Evolutionary conservation across 2,113 vertebrate species (phyloP).

Genomic region (Pitta sordida): DNA sequence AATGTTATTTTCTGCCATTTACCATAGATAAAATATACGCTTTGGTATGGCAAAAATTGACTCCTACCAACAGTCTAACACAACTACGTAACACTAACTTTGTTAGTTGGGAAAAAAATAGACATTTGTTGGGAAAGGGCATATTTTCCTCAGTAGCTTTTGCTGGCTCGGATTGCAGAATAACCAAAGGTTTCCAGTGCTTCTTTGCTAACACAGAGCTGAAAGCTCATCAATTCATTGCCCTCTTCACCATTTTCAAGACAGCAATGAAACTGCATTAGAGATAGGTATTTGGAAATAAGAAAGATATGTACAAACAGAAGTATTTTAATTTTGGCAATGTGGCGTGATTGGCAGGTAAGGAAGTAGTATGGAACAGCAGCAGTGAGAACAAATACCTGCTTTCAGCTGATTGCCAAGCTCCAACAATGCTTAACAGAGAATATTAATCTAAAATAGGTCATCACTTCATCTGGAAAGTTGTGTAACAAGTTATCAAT

Average conservation of each 20-base stretch:
- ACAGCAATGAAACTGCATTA: background rate
- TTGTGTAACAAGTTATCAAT: conserved; percentile 37
- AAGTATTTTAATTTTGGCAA: background rate
- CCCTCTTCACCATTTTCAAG: background rate
- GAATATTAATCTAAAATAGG: conserved; percentile 4
- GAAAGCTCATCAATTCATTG: background rate
- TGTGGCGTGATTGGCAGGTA: fast-evolving
- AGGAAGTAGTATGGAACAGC: background rate
- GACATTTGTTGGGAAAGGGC: background rate
- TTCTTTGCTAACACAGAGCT: background rate
- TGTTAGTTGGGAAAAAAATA: background rate
- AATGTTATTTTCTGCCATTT: conserved; percentile 20
- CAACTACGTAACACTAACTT: no score
- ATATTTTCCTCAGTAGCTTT: background rate
- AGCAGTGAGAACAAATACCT: background rate
- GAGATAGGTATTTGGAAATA: background rate
- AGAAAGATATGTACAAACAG: background rate
- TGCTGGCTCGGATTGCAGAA: background rate
- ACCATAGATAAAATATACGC: background rate
- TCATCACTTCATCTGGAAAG: background rate
- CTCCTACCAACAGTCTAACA: background rate
- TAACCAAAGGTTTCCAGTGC: background rate
- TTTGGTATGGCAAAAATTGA: background rate
- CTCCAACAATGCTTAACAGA: background rate
- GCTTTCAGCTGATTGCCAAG: background rate